phyloP scores from a whole-genome alignment of 2,797 vertebrate species.

The Triplophysa yarkandensis region DNA sequence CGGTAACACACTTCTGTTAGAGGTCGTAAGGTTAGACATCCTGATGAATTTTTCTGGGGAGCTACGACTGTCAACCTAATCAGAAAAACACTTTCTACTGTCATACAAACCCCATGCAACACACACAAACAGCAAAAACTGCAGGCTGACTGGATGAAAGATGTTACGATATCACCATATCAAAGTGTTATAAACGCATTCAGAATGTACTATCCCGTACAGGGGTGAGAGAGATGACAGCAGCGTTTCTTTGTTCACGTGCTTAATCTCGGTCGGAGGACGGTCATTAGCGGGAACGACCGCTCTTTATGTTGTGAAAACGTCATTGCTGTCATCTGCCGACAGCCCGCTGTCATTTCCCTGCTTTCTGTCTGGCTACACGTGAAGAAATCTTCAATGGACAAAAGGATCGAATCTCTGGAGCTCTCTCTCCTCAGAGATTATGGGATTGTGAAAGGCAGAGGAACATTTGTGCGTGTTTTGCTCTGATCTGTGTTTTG shows the following conservation, averaged over 20 bases:
- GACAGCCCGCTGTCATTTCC: constrained; percentile 20
- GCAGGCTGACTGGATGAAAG: constrained; percentile 51
- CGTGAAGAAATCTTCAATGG: constrained; percentile 11
- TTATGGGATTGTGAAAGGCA: background rate
- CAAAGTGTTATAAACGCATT: constrained; percentile 60
- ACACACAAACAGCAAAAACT: constrained; percentile 21
- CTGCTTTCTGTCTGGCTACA: background rate
- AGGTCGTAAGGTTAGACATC: constrained; percentile 1
- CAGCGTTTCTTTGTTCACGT: constrained; percentile 29
- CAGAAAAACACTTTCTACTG: constrained; percentile 36
- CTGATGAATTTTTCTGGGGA: constrained; percentile 7
- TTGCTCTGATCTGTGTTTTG: constrained; percentile 41
- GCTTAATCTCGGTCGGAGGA: constrained; percentile 44
- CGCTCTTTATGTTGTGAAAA: constrained; percentile 41
- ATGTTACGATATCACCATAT: constrained; percentile 57
- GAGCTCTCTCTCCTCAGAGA: constrained; percentile 20
- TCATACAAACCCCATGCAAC: constrained; percentile 30
- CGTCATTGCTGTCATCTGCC: constrained; percentile 45
- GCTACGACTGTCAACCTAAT: constrained; percentile 44
- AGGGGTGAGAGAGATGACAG: constrained; percentile 56
- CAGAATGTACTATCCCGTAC: constrained; percentile 14
- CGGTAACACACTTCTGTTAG: constrained; percentile 20
- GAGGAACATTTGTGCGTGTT: constrained; percentile 9
- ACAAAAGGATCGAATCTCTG: constrained; percentile 20
- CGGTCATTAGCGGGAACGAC: constrained; percentile 50